Evolutionary conservation across 2,113 vertebrate species (phyloP).

Genomic region (Poicephalus gulielmi): DNA sequence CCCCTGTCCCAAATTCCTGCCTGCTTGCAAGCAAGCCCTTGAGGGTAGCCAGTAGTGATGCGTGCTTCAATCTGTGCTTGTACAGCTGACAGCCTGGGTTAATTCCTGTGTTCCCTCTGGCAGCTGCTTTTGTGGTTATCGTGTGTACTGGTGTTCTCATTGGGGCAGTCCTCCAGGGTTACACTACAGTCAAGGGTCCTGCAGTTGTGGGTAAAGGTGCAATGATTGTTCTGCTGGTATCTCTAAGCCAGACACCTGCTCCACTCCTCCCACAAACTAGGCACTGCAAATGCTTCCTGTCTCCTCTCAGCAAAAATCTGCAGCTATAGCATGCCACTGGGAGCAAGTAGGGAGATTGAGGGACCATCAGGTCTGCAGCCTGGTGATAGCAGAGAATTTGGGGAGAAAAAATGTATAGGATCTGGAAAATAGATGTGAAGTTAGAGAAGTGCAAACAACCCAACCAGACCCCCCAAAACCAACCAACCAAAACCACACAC

Average conservation of each 20-base stretch:
- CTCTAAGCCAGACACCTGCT: background rate
- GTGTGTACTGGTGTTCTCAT: rapidly evolving
- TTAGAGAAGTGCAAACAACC: background rate
- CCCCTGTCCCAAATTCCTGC: background rate
- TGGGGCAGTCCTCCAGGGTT: background rate
- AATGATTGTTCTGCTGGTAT: background rate
- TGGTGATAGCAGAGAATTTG: background rate
- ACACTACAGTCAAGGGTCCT: background rate
- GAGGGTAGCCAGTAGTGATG: background rate
- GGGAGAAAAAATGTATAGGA: background rate
- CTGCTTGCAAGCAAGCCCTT: background rate
- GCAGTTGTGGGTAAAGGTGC: background rate
- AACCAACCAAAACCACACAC: background rate
- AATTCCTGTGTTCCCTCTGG: background rate
- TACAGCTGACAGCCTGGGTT: background rate
- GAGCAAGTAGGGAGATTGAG: background rate
- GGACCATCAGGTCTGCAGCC: background rate
- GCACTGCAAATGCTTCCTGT: background rate
- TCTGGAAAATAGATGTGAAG: background rate
- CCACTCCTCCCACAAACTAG: background rate
- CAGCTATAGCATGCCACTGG: background rate
- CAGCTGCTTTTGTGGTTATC: background rate
- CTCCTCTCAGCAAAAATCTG: background rate
- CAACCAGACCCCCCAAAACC: background rate
- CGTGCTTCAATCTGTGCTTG: background rate